Evolutionary conservation across 2,113 vertebrate species (phyloP).

Genomic region (Sitta europaea): DNA sequence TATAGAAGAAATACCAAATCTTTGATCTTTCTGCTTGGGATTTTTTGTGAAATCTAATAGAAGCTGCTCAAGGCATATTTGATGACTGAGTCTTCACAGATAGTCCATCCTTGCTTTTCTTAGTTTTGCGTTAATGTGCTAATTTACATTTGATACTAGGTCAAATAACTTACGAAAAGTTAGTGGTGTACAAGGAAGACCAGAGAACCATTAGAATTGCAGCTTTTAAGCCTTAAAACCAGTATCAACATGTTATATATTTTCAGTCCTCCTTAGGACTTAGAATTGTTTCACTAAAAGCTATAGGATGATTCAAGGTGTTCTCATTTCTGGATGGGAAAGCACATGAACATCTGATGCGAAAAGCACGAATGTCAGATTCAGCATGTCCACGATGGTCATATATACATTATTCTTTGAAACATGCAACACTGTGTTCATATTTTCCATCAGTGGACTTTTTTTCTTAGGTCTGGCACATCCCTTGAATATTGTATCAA

Average conservation of each 20-base stretch:
- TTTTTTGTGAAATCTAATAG: neutral
- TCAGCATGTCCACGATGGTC: neutral
- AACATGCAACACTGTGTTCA: neutral
- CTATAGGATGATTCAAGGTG: neutral
- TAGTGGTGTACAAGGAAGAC: neutral
- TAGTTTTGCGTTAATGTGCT: neutral
- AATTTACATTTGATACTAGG: neutral
- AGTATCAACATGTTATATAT: neutral
- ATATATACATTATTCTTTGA: neutral
- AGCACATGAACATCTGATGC: neutral
- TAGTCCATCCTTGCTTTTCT: neutral
- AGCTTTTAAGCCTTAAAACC: neutral
- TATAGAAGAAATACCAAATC: neutral
- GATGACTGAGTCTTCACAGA: neutral
- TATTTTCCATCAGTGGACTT: neutral
- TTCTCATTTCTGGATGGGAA: neutral
- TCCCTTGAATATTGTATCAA: neutral
- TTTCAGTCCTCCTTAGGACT: neutral
- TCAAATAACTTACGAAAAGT: neutral
- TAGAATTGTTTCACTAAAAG: neutral
- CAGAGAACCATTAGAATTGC: neutral
- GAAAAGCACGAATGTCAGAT: neutral
- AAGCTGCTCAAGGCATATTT: neutral
- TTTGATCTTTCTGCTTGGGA: neutral
- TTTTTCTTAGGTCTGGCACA: neutral